Evolutionary conservation across 1,140 invertebrate genomes (phyloP), one percentile per base, ranked within the genome.

Genomic region (Drosophila biarmipes): DNA sequence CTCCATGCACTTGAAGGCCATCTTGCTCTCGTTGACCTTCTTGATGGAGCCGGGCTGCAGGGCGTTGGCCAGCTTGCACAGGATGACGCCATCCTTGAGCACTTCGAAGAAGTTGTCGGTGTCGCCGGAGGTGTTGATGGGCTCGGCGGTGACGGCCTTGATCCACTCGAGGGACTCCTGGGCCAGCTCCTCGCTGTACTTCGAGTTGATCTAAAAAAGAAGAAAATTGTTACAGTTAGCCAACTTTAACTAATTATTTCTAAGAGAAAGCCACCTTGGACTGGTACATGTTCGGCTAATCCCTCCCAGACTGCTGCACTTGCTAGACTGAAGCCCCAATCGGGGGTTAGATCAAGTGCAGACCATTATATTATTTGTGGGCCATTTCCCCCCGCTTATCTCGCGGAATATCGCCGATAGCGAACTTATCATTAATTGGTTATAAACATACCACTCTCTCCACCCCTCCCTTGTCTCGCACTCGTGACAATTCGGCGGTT

Each of bases 1-100:
- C 93, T 99, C 98, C 98, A 99, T 99, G 91, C 97, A 98, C 89
- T 98, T 98, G 93, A 99, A 99, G n/a, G 98, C 97, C 95, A 98
- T 97, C 82, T 94, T 94, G 35, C 94, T 96, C 79, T 95, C 94
- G 92, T 98, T 98, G 66, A 98, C 95, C 93, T 98, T 98, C 93
- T 97, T 98, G 21, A 98, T 95, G 35, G 94, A 94, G 19, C 95
- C 96, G 0, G 96, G 94, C 91, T 97, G 94, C 55, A 98, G 94
- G 51, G 93, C 93, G 91, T 98, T 98, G 6, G 95, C 96, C 80
- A 98, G 92, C 90, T 97, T 96, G 96, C 97, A 98, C 37, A 98
- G 94, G 27, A 98, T 92, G 27, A 94, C 95, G 29, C 97, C 97
- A 92, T 98, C 96, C 93, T 96, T 97, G 17, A 98, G 93, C 2